These are phyloP conservation scores for Strix uralensis DNA, from an alignment of 2,113 vertebrate genomes.

Conservation along the genomic window DNA sequence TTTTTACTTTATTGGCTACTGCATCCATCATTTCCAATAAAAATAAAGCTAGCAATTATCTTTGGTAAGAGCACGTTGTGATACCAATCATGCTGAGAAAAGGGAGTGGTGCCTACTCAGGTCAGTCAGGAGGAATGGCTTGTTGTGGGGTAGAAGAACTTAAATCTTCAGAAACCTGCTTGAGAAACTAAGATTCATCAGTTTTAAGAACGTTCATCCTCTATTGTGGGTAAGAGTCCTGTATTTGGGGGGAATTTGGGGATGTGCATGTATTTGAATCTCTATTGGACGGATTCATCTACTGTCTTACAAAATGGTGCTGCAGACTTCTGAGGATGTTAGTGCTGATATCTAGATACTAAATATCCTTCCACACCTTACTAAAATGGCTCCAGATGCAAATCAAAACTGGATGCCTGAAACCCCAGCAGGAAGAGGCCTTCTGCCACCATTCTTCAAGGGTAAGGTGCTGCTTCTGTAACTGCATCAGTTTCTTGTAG, in stretches of 20 bases:
- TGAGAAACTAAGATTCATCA: background rate
- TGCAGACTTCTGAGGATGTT: background rate
- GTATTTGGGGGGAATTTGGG: background rate
- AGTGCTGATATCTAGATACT: background rate
- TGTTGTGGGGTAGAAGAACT: background rate
- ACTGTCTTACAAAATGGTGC: background rate
- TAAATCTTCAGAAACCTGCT: background rate
- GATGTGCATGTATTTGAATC: background rate
- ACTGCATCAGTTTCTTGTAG: background rate
- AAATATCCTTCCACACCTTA: background rate
- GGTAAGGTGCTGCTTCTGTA: background rate
- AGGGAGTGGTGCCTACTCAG: background rate
- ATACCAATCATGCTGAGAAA: background rate
- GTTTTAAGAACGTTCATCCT: background rate
- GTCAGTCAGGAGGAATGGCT: background rate
- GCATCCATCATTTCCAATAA: background rate
- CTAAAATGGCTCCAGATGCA: background rate
- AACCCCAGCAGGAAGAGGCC: background rate
- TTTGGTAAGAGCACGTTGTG: background rate
- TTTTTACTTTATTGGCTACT: background rate
- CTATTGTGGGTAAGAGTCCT: background rate
- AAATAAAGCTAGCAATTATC: background rate
- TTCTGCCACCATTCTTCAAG: background rate
- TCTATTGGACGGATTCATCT: background rate
- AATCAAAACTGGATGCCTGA: background rate